Base-by-base conservation (phyloP, 2,113 vertebrate species). In the Epinephelus fuscoguttatus region DNA sequence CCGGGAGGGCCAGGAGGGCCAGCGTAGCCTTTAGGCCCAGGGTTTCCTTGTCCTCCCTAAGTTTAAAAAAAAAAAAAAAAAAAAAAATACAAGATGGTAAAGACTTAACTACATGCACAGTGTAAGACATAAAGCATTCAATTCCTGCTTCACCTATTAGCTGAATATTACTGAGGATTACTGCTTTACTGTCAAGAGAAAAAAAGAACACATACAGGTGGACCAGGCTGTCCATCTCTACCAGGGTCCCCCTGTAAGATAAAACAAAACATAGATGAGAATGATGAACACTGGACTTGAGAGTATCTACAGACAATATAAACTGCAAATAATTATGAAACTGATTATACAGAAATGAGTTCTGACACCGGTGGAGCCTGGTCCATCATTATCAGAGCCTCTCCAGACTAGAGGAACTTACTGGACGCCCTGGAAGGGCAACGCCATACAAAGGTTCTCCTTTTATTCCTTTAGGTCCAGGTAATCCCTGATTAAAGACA, bases 381-480 rank as follows among this genome's bases (percentile, higher is more conserved):
- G 0, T 18, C 37, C 18, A 25, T 70, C 11, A 6, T 30, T 42
- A 57, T 53, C 2, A n/a, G 25, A 55, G n/a, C 7, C 19, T 61
- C 8, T 77, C 47, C 25, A 27, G 4, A 53, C 4, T 0, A 30
- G 37, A 0, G 18, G 18, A 70, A 80, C 85, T 82, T 85, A 94
- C 93, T 52, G 86, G 82, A 56, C 33, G 72, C 59, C 91, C 91
- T 33, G 73, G 70, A 30, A 80, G 30, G 10, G 10, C 0, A 60
- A 8, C 8, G 2, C 9, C 27, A 55, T 78, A 92, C 0, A 89
- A n/a, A 9, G 95, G 93, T 66, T 95, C 93, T 95, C 97, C 97
- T 92, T 97, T 97, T 69, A 93, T 91, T 92, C 97, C 97, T 84
- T 94, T 95, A 84, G 89, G 89, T 21, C 96, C 97, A 53, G 78